phyloP scores from a whole-genome alignment of 2,113 vertebrate species.

The Epinephelus moara region DNA sequence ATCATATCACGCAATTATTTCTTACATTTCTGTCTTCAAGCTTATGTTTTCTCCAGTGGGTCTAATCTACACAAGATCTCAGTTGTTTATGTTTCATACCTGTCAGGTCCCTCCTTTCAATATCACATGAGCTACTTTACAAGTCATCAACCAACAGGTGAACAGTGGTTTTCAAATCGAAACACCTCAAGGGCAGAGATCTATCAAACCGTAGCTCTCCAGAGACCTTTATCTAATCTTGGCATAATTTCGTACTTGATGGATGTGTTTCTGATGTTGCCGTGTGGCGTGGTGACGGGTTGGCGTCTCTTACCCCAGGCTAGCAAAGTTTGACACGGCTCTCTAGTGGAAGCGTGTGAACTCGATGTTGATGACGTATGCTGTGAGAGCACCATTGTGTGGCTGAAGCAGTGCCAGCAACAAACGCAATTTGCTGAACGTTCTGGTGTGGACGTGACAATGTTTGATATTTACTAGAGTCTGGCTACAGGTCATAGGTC shows the following conservation, averaged over 20 bases:
- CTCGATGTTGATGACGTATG: constrained; percentile 34
- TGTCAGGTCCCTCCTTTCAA: constrained; percentile 4
- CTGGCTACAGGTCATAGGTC: constrained; percentile 8
- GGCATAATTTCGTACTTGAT: constrained; percentile 69
- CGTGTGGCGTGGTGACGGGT: constrained; percentile 20
- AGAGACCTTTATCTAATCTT: constrained; percentile 54
- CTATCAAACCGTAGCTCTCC: constrained; percentile 48
- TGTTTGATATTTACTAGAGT: background rate
- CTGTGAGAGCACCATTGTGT: constrained; percentile 25
- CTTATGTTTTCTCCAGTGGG: constrained; percentile 24
- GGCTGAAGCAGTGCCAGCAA: constrained; percentile 11
- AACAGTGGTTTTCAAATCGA: constrained; percentile 17
- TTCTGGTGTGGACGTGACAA: background rate
- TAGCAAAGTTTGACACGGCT: constrained; percentile 52
- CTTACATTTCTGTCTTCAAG: background rate
- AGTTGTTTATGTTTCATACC: constrained; percentile 28
- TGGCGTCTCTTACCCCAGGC: constrained; percentile 63
- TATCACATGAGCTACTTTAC: constrained; percentile 12
- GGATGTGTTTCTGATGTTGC: constrained; percentile 62
- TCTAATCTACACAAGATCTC: constrained; percentile 14
- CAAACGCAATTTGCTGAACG: background rate
- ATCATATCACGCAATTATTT: too few species aligned
- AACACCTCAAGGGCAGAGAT: constrained; percentile 58
- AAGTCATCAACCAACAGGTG: constrained; percentile 38
- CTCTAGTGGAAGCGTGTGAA: constrained; percentile 37